Conservation (phyloP, 2,888 invertebrate genomes). For the Pardosa pseudoannulata region DNA sequence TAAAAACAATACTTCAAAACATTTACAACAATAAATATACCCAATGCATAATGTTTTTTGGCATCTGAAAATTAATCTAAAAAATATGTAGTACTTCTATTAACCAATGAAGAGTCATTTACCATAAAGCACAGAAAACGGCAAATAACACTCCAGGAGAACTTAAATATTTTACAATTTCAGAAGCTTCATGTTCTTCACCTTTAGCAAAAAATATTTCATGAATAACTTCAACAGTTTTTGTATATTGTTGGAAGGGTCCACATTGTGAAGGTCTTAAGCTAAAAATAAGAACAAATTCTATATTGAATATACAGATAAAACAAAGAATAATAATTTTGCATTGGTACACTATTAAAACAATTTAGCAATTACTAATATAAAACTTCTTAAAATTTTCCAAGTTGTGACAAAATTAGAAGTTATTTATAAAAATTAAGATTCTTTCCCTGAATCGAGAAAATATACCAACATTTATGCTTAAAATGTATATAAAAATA, state of each 20-base stretch:
- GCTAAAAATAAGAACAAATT: slow-evolving; percentile 32
- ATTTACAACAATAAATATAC: too few relatives aligned
- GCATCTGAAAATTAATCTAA: too few relatives aligned
- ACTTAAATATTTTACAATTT: slow-evolving; percentile 15
- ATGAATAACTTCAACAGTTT: slow-evolving; percentile 20
- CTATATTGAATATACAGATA: too few relatives aligned
- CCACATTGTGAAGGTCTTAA: slow-evolving; percentile 51
- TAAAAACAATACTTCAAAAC: too few relatives aligned
- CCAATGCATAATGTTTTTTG: too few relatives aligned
- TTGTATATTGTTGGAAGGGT: slow-evolving; percentile 39
- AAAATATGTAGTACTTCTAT: too few relatives aligned
- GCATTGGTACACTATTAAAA: too few relatives aligned
- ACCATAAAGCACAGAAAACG: slow-evolving; percentile 59
- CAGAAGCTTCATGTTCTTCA: background rate
- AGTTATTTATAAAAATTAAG: too few relatives aligned
- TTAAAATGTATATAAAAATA: too few relatives aligned
- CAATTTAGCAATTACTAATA: background rate
- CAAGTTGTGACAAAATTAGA: background rate
- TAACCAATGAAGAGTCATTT: slow-evolving; percentile 11
- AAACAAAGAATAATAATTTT: too few relatives aligned
- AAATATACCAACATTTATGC: too few relatives aligned
- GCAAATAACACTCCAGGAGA: slow-evolving; percentile 53
- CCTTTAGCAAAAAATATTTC: slow-evolving; percentile 23
- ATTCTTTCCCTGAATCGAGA: too few relatives aligned
- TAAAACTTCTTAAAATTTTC: background rate